A percentile compares a stretch with the other conserved stretches of the same genome.
phyloP scores from a whole-genome alignment of 30 jellyfish, hydroid and myxozoan species.

The Turritopsis rubra region DNA sequence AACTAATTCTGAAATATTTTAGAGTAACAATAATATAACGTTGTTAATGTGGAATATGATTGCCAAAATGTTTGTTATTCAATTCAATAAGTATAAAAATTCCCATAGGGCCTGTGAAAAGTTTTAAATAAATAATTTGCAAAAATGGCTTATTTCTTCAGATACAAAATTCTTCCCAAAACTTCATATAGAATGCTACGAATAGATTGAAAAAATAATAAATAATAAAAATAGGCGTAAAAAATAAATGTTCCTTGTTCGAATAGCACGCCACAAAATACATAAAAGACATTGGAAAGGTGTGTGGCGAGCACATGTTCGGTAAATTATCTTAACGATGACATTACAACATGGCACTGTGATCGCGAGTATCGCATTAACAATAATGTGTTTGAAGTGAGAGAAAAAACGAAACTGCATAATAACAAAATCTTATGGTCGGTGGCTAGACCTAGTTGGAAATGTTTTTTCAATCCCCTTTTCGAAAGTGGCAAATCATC shows the following conservation, averaged over 20 bases:
- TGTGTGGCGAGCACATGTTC: background rate
- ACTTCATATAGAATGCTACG: too few species aligned
- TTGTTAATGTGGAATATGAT: too few species aligned
- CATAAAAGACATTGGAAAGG: background rate
- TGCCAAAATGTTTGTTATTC: too few species aligned
- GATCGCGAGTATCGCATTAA: background rate
- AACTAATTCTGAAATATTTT: background rate
- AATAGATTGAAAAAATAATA: too few species aligned
- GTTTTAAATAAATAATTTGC: background rate
- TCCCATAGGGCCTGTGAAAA: too few species aligned
- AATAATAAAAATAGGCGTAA: background rate
- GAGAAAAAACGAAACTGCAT: too few species aligned
- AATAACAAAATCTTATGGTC: too few species aligned
- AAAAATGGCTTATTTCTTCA: background rate
- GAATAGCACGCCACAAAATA: background rate
- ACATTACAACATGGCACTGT: background rate
- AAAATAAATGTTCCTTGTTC: background rate
- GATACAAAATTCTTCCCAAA: background rate
- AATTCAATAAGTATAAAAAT: too few species aligned
- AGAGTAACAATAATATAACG: too few species aligned
- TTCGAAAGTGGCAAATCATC: conserved; percentile 53
- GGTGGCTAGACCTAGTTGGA: background rate
- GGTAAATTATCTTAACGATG: background rate
- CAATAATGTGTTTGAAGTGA: too few species aligned
- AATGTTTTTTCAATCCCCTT: conserved; percentile 21